These are phyloP conservation scores for Clarias batrachus DNA, from an alignment of 2,113 vertebrate genomes.

Conservation along the genomic window DNA sequence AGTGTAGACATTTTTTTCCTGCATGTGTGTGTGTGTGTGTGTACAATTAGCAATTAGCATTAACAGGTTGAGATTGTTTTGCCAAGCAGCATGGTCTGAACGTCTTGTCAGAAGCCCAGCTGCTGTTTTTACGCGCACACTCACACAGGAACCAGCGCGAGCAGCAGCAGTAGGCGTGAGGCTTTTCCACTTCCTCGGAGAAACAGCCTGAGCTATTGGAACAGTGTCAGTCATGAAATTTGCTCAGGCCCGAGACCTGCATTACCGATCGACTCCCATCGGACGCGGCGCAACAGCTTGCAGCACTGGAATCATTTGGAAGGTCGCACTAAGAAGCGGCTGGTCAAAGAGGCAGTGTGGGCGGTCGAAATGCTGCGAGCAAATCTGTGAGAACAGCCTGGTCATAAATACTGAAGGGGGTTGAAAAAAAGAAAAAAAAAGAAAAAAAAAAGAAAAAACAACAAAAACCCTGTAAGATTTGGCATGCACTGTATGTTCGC, in stretches of 20 bases:
- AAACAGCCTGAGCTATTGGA: slow-evolving; percentile 7
- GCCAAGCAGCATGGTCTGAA: slow-evolving; percentile 14
- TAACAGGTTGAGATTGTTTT: slow-evolving; percentile 26
- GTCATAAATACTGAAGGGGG: background rate
- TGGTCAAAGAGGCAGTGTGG: slow-evolving; percentile 2
- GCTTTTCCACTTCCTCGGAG: background rate
- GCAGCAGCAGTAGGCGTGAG: slow-evolving; percentile 13
- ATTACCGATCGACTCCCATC: background rate
- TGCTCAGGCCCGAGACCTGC: background rate
- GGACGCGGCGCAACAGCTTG: background rate
- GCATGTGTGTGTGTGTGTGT: background rate
- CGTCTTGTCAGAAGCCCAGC: slow-evolving; percentile 42
- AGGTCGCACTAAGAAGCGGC: background rate
- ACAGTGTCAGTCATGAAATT: slow-evolving; percentile 33
- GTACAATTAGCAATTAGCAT: slow-evolving; percentile 27
- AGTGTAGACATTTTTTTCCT: background rate
- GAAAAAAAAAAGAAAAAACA: too few relatives aligned
- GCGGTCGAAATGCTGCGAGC: background rate
- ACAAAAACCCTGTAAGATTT: background rate
- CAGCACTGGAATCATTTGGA: background rate
- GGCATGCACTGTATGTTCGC: background rate
- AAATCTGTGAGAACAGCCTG: background rate
- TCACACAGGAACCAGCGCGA: background rate
- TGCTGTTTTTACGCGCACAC: slow-evolving; percentile 24
- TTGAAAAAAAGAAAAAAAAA: background rate